Base-by-base conservation (phyloP, 1,140 invertebrate genomes). In the Panagrolaimus sp. region DNA sequence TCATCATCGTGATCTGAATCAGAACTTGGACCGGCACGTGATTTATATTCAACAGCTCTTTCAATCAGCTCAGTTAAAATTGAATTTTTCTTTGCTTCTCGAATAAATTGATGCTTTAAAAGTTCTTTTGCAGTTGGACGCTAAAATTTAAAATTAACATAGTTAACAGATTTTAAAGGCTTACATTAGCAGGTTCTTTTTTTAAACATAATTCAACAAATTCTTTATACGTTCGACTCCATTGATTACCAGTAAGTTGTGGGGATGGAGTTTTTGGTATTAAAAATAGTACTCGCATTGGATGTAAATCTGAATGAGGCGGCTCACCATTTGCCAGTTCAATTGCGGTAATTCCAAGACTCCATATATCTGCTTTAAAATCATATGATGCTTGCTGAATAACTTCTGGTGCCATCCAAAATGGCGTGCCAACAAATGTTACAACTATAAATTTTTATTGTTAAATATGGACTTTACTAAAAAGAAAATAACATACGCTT, bases 191-290 rank as follows among this genome's bases (percentile, higher is more conserved):
- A 1, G 96, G 96, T 85, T 99, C 94, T 86, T 98, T 99, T 85
- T 99, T 98, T 61, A 99, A 87, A 85, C 96, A 98, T 14, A 92
- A 90, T 84, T 99, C 96, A 70, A 99, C 94, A 87, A 98, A 98
- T 84, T 98, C 96, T 86, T 98, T 98, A 86, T 98, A 99, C 68
- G 91, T 89, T 85, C 93, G 93, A 67, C 90, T 92, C 85, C 95
- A 99, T 84, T 91, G 93, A n/a, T 61, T 51, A 64, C 94, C 95
- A 0, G 91, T 93, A 61, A 99, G 85, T 83, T 98, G 95, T 20
- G 96, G 96, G 42, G 96, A 95, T 85, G 96, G 96, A 85, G 98
- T 99, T 87, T 98, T 98, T 46, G 96, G 96, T 83, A 99, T 99
- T 65, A 98, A 88, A 86, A 99, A 98, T 16, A 99, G 88, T 23